Base-by-base conservation (phyloP, 2,113 vertebrate species). In the Mus pahari region DNA sequence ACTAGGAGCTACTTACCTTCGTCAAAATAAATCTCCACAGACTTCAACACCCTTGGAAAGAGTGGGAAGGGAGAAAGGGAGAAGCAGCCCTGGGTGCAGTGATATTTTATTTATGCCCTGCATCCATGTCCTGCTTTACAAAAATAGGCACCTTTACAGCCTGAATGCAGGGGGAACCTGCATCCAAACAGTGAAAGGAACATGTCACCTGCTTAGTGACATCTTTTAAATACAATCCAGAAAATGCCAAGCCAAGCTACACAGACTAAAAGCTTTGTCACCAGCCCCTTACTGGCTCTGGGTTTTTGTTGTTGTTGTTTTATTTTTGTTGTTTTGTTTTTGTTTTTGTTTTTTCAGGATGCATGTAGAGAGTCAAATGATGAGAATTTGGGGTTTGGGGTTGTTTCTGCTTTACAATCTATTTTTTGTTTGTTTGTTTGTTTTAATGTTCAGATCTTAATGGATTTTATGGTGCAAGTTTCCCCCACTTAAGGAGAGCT, bases 91-190 rank as follows among this genome's bases (percentile, higher is more conserved):
- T 98, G 68, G 89, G 96, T 70, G 86, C 92, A 98, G 95, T 97
- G 96, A 97, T 98, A 98, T 78, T 95, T 98, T 98, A 98, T 98
- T 98, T 97, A 97, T 98, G 97, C 97, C 97, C 97, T 97, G 98
- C 97, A 91, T 98, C 98, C 98, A 92, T 86, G 78, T 97, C 96
- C 97, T 97, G 88, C 91, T 94, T 98, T 97, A 97, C 97, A 98
- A 97, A 96, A 97, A 97, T 96, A 97, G 96, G 97, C 97, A 94
- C 95, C 83, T 88, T 88, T 96, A 96, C 93, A 97, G 91, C 92
- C 95, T 94, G 97, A 98, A 98, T 98, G 97, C 90, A 62, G 95
- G 88, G 88, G 55, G 96, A 97, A 92, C 86, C 68, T 97, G 97
- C 96, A 97, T 97, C 96, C 95, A 97, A 97, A 97, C 96, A 93